These are phyloP conservation scores for Anthonomus grandis DNA, from an alignment of 1,140 invertebrate genomes.

Conservation along the genomic window DNA sequence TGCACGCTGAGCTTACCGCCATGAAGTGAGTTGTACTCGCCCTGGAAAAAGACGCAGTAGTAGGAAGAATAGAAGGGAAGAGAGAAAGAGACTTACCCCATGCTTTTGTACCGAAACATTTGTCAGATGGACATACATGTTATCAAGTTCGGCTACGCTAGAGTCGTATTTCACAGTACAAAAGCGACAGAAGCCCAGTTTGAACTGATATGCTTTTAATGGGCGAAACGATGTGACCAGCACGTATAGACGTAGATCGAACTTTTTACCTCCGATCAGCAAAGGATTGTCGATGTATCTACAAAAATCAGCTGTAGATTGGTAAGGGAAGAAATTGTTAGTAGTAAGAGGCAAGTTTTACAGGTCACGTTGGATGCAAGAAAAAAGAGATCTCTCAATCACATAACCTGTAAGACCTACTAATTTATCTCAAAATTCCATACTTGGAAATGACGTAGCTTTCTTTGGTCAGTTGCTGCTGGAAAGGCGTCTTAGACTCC, in stretches of 20 bases:
- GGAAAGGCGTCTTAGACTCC: conserved; percentile 76
- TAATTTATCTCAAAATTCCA: conserved; percentile 2
- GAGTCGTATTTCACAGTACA: conserved; percentile 78
- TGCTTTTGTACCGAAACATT: conserved; percentile 88
- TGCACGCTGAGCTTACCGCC: conserved; percentile 93
- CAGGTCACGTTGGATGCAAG: no score
- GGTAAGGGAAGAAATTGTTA: no score
- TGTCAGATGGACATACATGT: conserved; percentile 84
- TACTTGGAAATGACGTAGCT: conserved; percentile 85
- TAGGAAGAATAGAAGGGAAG: no score
- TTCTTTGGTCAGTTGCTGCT: conserved; percentile 80
- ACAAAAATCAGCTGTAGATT: conserved; percentile 16
- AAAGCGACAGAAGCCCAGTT: conserved; percentile 80
- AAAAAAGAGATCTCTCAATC: conserved; percentile 3
- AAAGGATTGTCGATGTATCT: conserved; percentile 82
- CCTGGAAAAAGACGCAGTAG: conserved; percentile 53
- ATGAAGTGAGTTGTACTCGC: conserved; percentile 92
- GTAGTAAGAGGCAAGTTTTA: no score
- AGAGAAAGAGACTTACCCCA: conserved; percentile 64
- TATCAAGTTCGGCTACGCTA: conserved; percentile 71
- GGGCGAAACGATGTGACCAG: conserved; percentile 84
- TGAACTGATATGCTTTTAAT: conserved; percentile 71
- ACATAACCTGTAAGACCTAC: no score
- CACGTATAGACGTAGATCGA: conserved; percentile 82
- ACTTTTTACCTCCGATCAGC: conserved; percentile 86